Conservation (phyloP, 2,888 invertebrate genomes). For the Dioctria rufipes region DNA sequence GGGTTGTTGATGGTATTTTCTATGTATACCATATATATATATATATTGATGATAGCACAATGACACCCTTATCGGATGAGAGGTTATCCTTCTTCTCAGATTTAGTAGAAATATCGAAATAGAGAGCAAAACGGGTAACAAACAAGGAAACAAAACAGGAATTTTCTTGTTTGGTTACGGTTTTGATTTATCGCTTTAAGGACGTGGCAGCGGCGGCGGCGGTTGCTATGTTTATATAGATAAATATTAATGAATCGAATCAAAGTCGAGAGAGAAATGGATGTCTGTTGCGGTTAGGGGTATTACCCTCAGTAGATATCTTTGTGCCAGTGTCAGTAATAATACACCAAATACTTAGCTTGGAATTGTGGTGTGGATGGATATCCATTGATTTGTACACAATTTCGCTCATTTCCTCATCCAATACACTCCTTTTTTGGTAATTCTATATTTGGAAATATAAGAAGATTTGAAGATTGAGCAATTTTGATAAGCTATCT, state of each 20-base stretch:
- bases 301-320: background rate
- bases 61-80: slow-evolving; percentile 50
- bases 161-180: slow-evolving; percentile 51
- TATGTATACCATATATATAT: too few species aligned
- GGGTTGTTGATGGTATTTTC: background rate
- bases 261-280: slow-evolving; percentile 4
- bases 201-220: slow-evolving; percentile 16
- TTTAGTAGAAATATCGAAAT: background rate
- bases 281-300: background rate
- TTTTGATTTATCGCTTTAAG: slow-evolving; percentile 58
- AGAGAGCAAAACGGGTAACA: slow-evolving; percentile 6
- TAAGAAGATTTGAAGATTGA: slow-evolving; percentile 44
- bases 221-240: background rate
- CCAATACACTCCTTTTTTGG: background rate
- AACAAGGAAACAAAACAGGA: slow-evolving; percentile 1
- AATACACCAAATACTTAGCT: background rate
- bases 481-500: slow-evolving; percentile 27
- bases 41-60: slow-evolving; percentile 44
- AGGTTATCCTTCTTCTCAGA: slow-evolving; percentile 9
- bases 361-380: background rate
- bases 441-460: slow-evolving; percentile 27
- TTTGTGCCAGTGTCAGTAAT: background rate
- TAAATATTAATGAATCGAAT: slow-evolving; percentile 57
- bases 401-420: background rate
- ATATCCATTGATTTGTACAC: slow-evolving; percentile 37